phyloP scores from a whole-genome alignment of 2,888 invertebrate species.

The Gortyna flavago region DNA sequence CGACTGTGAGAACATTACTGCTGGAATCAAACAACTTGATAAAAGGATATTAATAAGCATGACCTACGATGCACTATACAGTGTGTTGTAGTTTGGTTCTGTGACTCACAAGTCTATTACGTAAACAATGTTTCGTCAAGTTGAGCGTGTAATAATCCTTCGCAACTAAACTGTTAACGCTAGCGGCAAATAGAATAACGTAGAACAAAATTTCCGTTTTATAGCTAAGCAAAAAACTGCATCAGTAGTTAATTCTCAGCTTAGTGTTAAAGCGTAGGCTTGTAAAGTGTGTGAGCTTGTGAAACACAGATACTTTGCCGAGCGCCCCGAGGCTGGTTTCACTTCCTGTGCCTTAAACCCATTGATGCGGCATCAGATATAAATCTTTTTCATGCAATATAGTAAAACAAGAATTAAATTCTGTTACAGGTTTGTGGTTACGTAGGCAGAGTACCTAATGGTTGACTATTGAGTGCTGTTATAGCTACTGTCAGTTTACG shows the following conservation, averaged over 20 bases:
- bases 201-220: conserved; percentile 25
- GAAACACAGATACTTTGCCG: conserved; percentile 62
- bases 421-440: conserved; percentile 19
- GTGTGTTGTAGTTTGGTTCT: conserved; percentile 55
- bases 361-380: conserved; percentile 67
- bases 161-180: conserved; percentile 36
- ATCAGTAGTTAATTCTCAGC: conserved; percentile 5
- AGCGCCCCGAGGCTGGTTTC: conserved; percentile 74
- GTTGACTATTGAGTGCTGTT: conserved; percentile 16
- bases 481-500: conserved; percentile 27
- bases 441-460: conserved; percentile 12
- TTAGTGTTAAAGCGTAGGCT: conserved; percentile 57
- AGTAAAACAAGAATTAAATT: conserved; percentile 27
- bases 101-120: conserved; percentile 66
- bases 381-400: conserved; percentile 57
- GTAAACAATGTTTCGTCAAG: conserved; percentile 62
- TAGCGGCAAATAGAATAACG: conserved; percentile 42
- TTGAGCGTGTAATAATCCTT: conserved; percentile 60
- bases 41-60: conserved; percentile 63
- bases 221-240: conserved; percentile 48
- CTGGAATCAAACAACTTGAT: conserved; percentile 48
- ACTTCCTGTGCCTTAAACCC: conserved; percentile 77
- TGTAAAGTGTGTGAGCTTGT: conserved; percentile 66
- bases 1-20: conserved; percentile 58
- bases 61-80: conserved; percentile 46